phyloP scores from a whole-genome alignment of 2,113 vertebrate genomes.

The Pachypanchax playfairii region DNA sequence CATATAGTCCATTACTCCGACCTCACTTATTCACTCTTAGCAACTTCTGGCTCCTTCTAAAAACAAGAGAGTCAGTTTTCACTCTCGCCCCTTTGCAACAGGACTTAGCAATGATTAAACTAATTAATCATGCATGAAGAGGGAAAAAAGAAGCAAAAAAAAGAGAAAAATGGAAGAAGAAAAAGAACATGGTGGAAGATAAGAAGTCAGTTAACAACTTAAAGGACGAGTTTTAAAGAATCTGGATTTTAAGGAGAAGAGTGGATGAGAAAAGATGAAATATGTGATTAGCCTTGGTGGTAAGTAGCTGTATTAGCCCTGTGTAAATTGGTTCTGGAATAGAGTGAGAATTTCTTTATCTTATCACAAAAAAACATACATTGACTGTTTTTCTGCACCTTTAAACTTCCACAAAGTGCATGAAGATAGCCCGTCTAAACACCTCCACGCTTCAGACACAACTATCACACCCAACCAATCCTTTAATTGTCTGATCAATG shows the following conservation, averaged over 20 bases:
- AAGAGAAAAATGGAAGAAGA: background rate
- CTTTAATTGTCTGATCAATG: constrained; percentile 73
- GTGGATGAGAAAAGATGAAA: constrained; percentile 34
- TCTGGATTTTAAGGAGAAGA: background rate
- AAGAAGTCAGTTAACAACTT: constrained; percentile 7
- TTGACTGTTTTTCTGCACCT: background rate
- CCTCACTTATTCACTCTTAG: background rate
- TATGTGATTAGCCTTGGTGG: constrained; percentile 17
- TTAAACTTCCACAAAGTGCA: background rate
- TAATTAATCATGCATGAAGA: constrained; percentile 56
- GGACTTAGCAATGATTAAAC: constrained; percentile 48
- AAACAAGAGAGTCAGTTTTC: background rate
- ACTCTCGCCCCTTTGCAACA: constrained; percentile 35
- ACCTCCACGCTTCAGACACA: constrained; percentile 6
- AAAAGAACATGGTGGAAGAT: background rate
- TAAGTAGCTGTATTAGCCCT: constrained; percentile 27
- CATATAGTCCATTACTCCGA: constrained; percentile 3
- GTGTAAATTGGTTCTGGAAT: constrained; percentile 26
- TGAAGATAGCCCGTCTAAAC: background rate
- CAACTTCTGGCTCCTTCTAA: background rate
- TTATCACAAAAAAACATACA: constrained; percentile 21
- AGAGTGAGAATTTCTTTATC: constrained; percentile 34
- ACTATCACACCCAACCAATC: constrained; percentile 59
- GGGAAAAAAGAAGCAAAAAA: background rate
- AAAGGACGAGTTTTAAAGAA: background rate